Base-by-base conservation (phyloP, 2,113 vertebrate species). In the Bubo blakistoni region DNA sequence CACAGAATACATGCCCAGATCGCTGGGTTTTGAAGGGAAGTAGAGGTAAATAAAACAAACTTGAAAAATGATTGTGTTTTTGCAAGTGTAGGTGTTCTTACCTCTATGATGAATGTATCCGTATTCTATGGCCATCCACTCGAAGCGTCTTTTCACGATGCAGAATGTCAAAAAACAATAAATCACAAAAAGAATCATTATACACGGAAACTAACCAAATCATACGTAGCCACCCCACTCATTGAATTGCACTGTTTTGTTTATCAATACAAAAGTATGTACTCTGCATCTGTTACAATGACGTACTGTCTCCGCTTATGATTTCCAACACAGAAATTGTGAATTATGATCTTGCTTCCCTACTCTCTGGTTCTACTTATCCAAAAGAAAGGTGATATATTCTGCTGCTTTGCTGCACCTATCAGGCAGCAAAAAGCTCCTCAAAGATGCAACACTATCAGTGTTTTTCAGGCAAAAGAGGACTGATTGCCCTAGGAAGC, bases 331-430 rank as follows among this genome's bases (percentile, higher is more conserved):
- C 26, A 72, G 57, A 67, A 90, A 77, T 10, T n/a, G 27, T 73
- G 76, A 92, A 52, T 59, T 79, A 81, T 14, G 16, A 76, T 82
- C 52, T 55, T 88, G 88, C 82, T 83, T 83, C 40, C 30, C 57
- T 72, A 71, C 84, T 85, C 79, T 90, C 67, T 88, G 34, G 44
- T 65, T 95, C 52, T 83, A 49, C 62, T 80, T 83, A 63, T 29
- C 52, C 54, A 80, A 88, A 83, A 76, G 52, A n/a, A 88, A 83
- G 26, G 66, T 49, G 40, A 77, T 69, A 7, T 6, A 72, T 79
- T 88, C 58, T 67, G 26, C 55, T 77, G 58, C 55, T 85, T 81
- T 82, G 40, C 38, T 63, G 16, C 52, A 85, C 49, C 32, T 77
- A 58, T 9, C 21, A 88, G 40, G n/a, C 22, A 81, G 57, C 61